These are phyloP conservation scores for Mycalesis mineus DNA, from an alignment of 2,888 invertebrate genomes.

Conservation along the genomic window DNA sequence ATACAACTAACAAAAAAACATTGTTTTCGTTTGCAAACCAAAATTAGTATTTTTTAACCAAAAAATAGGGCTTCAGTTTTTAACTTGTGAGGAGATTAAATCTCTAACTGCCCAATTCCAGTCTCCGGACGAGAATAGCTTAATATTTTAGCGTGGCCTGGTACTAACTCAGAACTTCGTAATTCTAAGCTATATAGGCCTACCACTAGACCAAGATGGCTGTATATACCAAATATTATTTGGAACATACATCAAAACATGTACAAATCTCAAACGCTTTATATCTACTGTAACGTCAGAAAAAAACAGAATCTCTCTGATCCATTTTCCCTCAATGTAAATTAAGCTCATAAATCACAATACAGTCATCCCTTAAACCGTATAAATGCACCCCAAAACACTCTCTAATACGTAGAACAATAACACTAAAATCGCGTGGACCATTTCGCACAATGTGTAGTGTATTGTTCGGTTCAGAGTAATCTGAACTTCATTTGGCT, in stretches of 20 bases:
- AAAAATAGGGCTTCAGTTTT: too few relatives aligned
- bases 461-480: constrained; percentile 22
- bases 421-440: constrained; percentile 8
- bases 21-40: too few relatives aligned
- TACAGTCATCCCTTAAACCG: constrained; percentile 1
- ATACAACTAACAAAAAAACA: too few relatives aligned
- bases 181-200: too few relatives aligned
- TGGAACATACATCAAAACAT: neutral
- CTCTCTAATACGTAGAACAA: constrained; percentile 10
- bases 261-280: neutral
- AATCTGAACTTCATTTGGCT: constrained; percentile 23
- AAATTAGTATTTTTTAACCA: too few relatives aligned
- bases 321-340: constrained; percentile 9
- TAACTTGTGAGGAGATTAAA: too few relatives aligned
- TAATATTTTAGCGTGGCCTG: too few relatives aligned
- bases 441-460: constrained; percentile 1
- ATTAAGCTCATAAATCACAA: constrained; percentile 10
- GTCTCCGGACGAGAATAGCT: too few relatives aligned
- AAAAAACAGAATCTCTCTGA: constrained; percentile 6
- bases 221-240: too few relatives aligned
- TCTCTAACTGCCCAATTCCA: too few relatives aligned
- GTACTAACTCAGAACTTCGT: too few relatives aligned
- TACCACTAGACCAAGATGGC: too few relatives aligned
- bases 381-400: constrained; percentile 7
- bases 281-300: neutral